phyloP scores from a whole-genome alignment of 1,140 invertebrate species.

The Drosophila nebulosa region DNA sequence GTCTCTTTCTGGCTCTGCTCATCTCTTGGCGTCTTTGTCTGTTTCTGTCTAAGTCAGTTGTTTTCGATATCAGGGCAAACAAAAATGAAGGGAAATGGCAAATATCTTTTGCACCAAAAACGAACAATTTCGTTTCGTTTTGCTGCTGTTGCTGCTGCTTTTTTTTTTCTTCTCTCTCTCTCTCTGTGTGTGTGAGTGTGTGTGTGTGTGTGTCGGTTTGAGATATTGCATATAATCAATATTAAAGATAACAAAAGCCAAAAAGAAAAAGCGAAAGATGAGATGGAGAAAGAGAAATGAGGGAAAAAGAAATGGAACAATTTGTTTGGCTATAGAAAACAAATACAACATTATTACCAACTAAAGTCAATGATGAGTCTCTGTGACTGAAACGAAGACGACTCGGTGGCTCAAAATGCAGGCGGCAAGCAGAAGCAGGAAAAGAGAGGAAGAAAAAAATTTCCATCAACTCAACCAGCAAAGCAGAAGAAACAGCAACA shows the following conservation, averaged over 20 bases:
- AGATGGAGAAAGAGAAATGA: neutral
- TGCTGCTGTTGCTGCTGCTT: neutral
- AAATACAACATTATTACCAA: constrained; percentile 49
- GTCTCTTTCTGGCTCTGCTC: neutral
- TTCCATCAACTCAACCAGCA: constrained; percentile 50
- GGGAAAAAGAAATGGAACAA: constrained; percentile 13
- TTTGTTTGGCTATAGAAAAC: constrained; percentile 29
- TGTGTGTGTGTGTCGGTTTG: neutral
- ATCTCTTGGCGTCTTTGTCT: neutral
- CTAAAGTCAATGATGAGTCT: constrained; percentile 25
- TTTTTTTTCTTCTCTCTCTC: neutral
- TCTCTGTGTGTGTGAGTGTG: no score
- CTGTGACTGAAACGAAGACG: neutral
- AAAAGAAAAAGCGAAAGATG: neutral
- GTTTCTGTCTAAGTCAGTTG: neutral
- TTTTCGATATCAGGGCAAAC: constrained; percentile 6
- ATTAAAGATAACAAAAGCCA: constrained; percentile 48
- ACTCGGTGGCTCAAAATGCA: constrained; percentile 29
- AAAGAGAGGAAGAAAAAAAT: constrained; percentile 13
- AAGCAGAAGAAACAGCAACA: constrained; percentile 29
- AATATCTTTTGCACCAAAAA: constrained; percentile 5
- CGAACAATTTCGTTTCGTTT: neutral
- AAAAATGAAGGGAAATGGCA: constrained; percentile 7
- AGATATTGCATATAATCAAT: constrained; percentile 53
- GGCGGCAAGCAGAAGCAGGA: constrained; percentile 1